Conservation (phyloP, 2,797 vertebrate genomes). For the Sebastes minor region DNA sequence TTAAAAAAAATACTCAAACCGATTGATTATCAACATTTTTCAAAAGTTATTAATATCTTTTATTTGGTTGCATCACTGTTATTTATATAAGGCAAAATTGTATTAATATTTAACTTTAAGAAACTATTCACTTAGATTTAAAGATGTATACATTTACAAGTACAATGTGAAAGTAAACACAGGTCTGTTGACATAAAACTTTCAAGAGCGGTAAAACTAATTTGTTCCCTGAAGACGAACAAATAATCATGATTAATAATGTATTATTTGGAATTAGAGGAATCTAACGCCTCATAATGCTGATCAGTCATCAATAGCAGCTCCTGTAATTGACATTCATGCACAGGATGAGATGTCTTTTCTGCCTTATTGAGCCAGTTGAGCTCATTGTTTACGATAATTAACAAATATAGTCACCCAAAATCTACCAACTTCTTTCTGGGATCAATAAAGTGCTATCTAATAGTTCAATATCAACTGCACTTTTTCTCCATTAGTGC, state of each 20-base stretch:
- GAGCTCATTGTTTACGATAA: background rate
- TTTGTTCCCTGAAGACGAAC: background rate
- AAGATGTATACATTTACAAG: background rate
- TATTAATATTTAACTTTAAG: background rate
- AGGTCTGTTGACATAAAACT: background rate
- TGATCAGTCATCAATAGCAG: background rate
- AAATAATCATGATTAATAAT: background rate
- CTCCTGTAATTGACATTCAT: background rate
- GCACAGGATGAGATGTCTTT: background rate
- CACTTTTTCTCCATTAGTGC: background rate
- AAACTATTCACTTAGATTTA: background rate
- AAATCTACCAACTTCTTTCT: background rate
- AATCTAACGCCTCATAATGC: background rate
- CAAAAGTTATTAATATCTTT: background rate
- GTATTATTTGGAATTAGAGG: background rate
- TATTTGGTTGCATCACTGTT: background rate
- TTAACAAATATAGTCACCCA: background rate
- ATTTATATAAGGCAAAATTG: background rate
- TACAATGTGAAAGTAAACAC: background rate
- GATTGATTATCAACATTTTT: no score
- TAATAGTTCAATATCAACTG: background rate
- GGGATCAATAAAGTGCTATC: background rate
- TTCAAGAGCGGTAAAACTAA: background rate
- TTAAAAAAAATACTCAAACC: no score
- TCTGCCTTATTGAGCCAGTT: no score